A percentile compares a stretch with the other conserved stretches of the same genome.
phyloP scores from a whole-genome alignment of 2,888 invertebrate genomes.

The Drosophila imparisetae region DNA sequence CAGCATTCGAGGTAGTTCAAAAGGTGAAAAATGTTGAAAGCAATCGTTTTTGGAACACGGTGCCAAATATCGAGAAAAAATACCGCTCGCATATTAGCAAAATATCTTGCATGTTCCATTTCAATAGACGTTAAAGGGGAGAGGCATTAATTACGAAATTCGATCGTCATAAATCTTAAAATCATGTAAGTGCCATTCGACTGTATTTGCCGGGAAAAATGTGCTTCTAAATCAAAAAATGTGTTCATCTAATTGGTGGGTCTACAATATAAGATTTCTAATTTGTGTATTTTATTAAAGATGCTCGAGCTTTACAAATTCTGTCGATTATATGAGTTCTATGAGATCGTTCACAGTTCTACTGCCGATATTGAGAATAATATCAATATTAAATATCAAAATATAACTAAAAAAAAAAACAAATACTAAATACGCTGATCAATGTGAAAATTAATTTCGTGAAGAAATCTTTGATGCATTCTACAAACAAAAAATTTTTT shows the following conservation, averaged over 20 bases:
- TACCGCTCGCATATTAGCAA: no score
- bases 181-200: background rate
- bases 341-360: background rate
- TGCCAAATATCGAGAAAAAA: background rate
- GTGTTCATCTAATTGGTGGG: background rate
- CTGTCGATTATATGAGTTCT: background rate
- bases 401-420: background rate
- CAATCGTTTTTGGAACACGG: background rate
- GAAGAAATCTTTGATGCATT: background rate
- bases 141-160: no score
- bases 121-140: no score
- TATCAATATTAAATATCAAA: no score
- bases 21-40: background rate
- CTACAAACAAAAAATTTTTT: background rate
- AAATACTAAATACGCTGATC: background rate
- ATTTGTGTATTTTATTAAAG: background rate
- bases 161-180: background rate
- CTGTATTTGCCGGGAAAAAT: background rate
- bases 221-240: background rate
- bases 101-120: no score
- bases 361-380: background rate
- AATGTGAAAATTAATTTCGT: background rate
- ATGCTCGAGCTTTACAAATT: no score
- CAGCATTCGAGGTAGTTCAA: background rate
- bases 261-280: background rate